Evolutionary conservation across 2,113 vertebrate genomes (phyloP).

Genomic region (Cricetomys ansorgei): DNA sequence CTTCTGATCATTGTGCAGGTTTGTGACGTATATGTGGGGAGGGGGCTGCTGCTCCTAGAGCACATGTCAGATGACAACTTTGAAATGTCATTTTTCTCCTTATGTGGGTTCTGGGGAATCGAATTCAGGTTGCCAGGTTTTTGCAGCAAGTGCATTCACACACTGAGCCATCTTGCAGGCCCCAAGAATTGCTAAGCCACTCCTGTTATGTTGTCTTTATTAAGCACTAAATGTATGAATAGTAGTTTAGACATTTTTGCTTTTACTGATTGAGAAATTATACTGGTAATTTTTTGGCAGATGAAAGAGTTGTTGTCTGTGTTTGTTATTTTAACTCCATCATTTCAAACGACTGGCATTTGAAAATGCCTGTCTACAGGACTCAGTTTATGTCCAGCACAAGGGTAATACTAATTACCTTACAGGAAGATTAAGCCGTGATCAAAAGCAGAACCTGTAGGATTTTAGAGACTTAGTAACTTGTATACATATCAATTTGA

Average conservation of each 20-base stretch:
- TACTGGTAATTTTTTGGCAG: background rate
- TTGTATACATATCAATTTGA: background rate
- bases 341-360: background rate
- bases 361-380: background rate
- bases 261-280: conserved; percentile 16
- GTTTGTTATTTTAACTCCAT: background rate
- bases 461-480: background rate
- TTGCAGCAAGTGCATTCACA: background rate
- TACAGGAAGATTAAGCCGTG: background rate
- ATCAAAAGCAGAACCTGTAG: background rate
- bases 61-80: background rate
- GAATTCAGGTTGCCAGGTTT: background rate
- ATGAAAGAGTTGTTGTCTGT: background rate
- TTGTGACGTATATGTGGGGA: background rate
- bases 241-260: conserved; percentile 23
- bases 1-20: no score
- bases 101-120: background rate
- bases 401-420: background rate
- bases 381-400: background rate
- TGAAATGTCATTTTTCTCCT: background rate
- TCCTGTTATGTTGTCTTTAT: background rate
- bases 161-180: background rate
- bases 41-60: no score
- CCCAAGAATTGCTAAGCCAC: background rate
- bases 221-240: background rate